A percentile compares a stretch with the other conserved stretches of the same genome.
phyloP scores from a whole-genome alignment of 1,140 invertebrate genomes.

The Dysdera silvatica region DNA sequence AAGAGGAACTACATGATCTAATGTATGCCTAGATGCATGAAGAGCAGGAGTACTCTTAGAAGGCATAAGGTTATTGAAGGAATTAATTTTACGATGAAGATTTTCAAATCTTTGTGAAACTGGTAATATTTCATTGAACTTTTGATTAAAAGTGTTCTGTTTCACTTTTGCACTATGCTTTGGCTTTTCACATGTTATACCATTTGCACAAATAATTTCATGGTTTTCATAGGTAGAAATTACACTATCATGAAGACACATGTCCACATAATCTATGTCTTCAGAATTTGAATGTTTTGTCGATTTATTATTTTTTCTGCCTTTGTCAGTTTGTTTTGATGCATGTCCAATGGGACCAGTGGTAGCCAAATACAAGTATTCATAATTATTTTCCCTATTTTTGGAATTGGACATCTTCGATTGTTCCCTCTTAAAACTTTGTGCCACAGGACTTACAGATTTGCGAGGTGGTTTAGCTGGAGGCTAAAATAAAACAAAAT shows the following conservation, averaged over 20 bases:
- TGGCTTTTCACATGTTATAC: background rate
- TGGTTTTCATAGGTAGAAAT: slow-evolving; percentile 27
- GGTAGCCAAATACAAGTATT: slow-evolving; percentile 19
- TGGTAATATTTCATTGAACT: slow-evolving; percentile 21
- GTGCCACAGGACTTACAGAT: slow-evolving; percentile 15
- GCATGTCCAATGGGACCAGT: slow-evolving; percentile 9
- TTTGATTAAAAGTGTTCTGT: background rate
- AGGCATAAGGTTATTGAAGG: slow-evolving; percentile 27
- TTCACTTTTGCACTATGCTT: background rate
- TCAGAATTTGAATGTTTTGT: slow-evolving; percentile 2
- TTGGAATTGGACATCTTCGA: slow-evolving; percentile 8
- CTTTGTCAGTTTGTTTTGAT: slow-evolving; percentile 14
- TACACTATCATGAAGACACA: slow-evolving; percentile 10
- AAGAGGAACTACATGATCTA: slow-evolving; percentile 23
- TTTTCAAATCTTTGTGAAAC: slow-evolving; percentile 16
- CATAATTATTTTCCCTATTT: slow-evolving; percentile 19
- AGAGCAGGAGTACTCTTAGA: slow-evolving; percentile 27
- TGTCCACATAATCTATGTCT: slow-evolving; percentile 20
- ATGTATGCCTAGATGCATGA: slow-evolving; percentile 24
- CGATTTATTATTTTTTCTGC: background rate
- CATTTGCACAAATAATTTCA: slow-evolving; percentile 25
- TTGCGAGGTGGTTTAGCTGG: slow-evolving; percentile 55
- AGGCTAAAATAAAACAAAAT: slow-evolving; percentile 45
- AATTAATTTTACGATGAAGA: slow-evolving; percentile 11
- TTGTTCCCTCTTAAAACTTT: no score